Conservation (phyloP, 2,888 invertebrate species). For the Catocala sponsa region DNA sequence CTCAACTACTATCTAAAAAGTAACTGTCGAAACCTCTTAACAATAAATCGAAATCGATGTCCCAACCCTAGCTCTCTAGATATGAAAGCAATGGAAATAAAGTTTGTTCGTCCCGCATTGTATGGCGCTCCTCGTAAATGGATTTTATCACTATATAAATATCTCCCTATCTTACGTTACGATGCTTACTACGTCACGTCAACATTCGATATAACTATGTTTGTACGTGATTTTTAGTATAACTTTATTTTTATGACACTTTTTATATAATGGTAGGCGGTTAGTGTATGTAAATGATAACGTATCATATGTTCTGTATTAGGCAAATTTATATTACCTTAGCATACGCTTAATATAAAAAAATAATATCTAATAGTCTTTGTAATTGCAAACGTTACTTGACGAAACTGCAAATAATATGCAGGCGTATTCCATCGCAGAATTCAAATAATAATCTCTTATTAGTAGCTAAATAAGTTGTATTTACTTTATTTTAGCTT, state of each 20-base stretch:
- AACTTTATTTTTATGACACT: slow-evolving; percentile 43
- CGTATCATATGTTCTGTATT: background rate
- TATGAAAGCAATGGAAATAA: slow-evolving; percentile 86
- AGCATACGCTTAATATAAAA: too few relatives aligned
- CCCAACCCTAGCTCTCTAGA: slow-evolving; percentile 66
- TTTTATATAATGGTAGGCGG: slow-evolving; percentile 25
- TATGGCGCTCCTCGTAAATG: slow-evolving; percentile 79
- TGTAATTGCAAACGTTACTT: too few relatives aligned
- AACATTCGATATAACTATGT: slow-evolving; percentile 45
- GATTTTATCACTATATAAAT: slow-evolving; percentile 86
- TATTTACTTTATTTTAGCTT: too few relatives aligned
- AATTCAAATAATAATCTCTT: too few relatives aligned
- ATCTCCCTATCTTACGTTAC: slow-evolving; percentile 72
- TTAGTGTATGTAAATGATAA: background rate
- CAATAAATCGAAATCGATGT: background rate
- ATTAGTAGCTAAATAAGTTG: too few relatives aligned
- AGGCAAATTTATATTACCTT: background rate
- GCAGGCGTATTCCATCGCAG: too few relatives aligned
- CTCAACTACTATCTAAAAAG: too few relatives aligned
- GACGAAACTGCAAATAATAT: too few relatives aligned
- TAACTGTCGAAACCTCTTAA: too few relatives aligned
- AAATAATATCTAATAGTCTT: too few relatives aligned
- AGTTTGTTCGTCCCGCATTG: slow-evolving; percentile 83
- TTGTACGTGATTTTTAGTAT: slow-evolving; percentile 46
- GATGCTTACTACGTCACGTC: slow-evolving; percentile 56